These are phyloP conservation scores for Sphenodon punctatus DNA, from an alignment of 2,797 vertebrate species.

Conservation along the genomic window DNA sequence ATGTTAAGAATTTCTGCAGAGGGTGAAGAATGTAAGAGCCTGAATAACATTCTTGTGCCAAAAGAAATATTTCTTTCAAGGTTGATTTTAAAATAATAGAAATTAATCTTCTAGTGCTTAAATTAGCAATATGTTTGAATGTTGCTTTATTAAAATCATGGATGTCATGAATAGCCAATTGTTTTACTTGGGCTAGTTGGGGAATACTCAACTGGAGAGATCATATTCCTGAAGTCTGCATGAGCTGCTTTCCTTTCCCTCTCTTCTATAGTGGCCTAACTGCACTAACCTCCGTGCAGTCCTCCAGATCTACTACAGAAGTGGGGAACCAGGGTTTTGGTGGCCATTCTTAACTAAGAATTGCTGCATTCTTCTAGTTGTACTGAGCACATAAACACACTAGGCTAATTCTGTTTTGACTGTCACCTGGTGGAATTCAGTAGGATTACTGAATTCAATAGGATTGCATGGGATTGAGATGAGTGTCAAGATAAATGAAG, in stretches of 20 bases:
- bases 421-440: neutral
- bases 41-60: neutral
- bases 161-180: neutral
- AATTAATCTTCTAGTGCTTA: slow-evolving; percentile 17
- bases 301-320: neutral
- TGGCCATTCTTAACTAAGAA: fast-evolving
- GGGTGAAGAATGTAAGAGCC: neutral
- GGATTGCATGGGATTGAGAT: neutral
- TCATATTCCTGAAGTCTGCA: neutral
- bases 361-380: fast-evolving
- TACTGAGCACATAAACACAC: fast-evolving
- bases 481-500: too few relatives aligned
- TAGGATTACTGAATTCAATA: neutral
- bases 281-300: too few relatives aligned
- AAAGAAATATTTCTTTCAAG: slow-evolving; percentile 36
- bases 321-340: neutral
- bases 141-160: neutral
- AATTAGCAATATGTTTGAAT: neutral
- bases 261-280: neutral
- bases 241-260: neutral
- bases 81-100: slow-evolving; percentile 6
- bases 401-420: neutral
- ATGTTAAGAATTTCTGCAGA: neutral
- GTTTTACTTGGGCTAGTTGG: neutral
- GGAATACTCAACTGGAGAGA: neutral